Conservation (phyloP, 2,113 vertebrate species). For the Albula glossodonta region DNA sequence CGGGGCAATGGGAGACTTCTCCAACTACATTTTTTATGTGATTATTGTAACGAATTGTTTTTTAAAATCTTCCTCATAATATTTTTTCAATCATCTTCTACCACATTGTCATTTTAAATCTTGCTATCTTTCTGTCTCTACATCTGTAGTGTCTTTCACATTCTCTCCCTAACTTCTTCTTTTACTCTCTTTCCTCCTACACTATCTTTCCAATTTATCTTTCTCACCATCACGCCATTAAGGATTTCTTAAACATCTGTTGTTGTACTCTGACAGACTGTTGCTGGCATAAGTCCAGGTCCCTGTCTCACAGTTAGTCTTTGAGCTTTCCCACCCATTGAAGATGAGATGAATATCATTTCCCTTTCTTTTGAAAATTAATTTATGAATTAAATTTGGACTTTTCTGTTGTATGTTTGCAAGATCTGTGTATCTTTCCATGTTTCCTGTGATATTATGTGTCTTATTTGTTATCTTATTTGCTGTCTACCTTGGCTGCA, state of each 20-base stretch:
- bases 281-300: background rate
- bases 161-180: background rate
- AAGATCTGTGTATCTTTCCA: background rate
- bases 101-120: conserved; percentile 24
- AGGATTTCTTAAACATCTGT: background rate
- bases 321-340: background rate
- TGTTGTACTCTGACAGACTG: background rate
- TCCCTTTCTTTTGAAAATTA: background rate
- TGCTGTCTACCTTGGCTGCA: conserved; percentile 45
- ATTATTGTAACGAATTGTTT: background rate
- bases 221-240: background rate
- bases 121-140: conserved; percentile 33
- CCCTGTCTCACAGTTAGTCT: background rate
- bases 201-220: background rate
- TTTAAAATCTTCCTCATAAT: background rate
- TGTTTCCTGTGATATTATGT: conserved; percentile 23
- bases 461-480: conserved; percentile 51
- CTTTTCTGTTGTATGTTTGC: background rate
- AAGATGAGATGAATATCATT: background rate
- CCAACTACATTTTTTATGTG: background rate
- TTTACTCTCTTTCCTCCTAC: background rate
- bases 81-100: background rate
- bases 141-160: background rate
- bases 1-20: background rate
- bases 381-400: background rate